Conservation (phyloP, 1,140 invertebrate species). For the Brachystomella parvula region DNA sequence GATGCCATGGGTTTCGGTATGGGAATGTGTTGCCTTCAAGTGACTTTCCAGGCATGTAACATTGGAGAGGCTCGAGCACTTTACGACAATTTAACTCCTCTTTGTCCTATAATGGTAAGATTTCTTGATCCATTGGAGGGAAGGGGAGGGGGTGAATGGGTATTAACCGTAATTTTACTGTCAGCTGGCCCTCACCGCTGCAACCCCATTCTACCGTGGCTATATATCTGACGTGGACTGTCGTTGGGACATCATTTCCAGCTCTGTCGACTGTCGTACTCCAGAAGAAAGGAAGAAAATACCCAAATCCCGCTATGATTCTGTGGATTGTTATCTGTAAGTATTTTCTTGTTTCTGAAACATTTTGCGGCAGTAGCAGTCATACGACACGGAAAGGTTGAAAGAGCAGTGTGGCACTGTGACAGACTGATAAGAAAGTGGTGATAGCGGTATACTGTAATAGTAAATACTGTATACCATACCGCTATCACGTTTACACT, state of each 20-base stretch:
- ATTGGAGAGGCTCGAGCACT: conserved; percentile 88
- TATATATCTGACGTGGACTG: conserved; percentile 92
- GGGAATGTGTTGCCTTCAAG: conserved; percentile 95
- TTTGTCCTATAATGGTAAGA: conserved; percentile 93
- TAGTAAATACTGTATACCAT: no score
- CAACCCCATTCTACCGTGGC: conserved; percentile 88
- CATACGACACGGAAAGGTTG: no score
- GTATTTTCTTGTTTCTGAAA: background rate
- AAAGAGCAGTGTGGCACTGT: no score
- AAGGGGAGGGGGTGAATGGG: background rate
- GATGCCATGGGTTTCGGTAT: conserved; percentile 99
- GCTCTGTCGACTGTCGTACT: conserved; percentile 92
- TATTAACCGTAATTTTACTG: conserved; percentile 35
- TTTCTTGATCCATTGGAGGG: conserved; percentile 4
- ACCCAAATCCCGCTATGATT: conserved; percentile 93
- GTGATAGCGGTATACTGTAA: no score
- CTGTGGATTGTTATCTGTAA: conserved; percentile 91
- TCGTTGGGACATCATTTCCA: conserved; percentile 91
- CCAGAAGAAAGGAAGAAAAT: conserved; percentile 87
- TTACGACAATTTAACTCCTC: conserved; percentile 93
- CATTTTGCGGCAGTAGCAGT: background rate
- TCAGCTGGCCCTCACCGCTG: conserved; percentile 88
- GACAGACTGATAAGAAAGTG: no score
- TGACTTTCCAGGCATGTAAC: conserved; percentile 94
- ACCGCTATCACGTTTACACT: no score